Evolutionary conservation across 2,888 invertebrate genomes (phyloP).

Genomic region (Oscheius sp.): DNA sequence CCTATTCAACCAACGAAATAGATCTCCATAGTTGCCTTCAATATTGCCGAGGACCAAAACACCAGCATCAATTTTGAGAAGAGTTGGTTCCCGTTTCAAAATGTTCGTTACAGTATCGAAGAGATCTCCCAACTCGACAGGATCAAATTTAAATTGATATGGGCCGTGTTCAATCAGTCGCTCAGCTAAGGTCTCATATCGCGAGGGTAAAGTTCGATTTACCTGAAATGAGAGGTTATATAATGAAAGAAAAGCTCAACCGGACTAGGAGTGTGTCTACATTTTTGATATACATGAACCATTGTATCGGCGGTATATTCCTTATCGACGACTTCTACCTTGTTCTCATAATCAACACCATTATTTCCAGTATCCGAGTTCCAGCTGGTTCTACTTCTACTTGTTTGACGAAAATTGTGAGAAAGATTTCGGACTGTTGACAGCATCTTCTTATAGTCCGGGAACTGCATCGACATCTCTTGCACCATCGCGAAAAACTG

Average conservation of each 20-base stretch:
- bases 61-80: neutral
- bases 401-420: no score
- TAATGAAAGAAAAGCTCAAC: neutral
- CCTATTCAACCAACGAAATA: neutral
- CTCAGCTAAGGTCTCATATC: neutral
- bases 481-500: no score
- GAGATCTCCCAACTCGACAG: constrained; percentile 16
- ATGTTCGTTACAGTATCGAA: constrained; percentile 2
- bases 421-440: no score
- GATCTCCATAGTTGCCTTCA: constrained; percentile 8
- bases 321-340: no score
- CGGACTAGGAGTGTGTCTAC: no score
- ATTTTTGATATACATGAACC: no score
- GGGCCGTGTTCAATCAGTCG: constrained; percentile 17
- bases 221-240: neutral
- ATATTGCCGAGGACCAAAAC: constrained; percentile 3
- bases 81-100: constrained; percentile 2
- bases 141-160: constrained; percentile 13
- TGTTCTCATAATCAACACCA: no score
- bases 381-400: no score
- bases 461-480: no score
- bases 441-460: no score
- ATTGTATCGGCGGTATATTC: no score
- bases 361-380: no score
- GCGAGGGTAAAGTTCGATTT: neutral